phyloP scores from a whole-genome alignment of 2,888 invertebrate genomes.

The Thecocarcelia acutangulata region DNA sequence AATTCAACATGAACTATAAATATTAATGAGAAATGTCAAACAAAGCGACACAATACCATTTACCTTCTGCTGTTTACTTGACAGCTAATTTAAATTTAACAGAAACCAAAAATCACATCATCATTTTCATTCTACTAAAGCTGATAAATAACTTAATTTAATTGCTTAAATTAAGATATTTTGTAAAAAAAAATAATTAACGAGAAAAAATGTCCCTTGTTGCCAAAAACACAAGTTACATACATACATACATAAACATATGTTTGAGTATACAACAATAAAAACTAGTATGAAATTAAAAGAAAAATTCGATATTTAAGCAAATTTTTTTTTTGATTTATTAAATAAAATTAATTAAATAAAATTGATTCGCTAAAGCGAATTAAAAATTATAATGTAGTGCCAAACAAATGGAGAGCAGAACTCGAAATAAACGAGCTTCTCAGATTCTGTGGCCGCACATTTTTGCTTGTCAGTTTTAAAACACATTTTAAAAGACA shows the following conservation, averaged over 20 bases:
- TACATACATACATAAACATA: no score
- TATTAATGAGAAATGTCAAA: slow-evolving; percentile 66
- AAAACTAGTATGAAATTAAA: slow-evolving; percentile 5
- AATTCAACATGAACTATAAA: slow-evolving; percentile 38
- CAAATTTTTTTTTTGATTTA: slow-evolving; percentile 7
- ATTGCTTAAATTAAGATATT: slow-evolving; percentile 60
- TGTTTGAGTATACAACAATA: slow-evolving; percentile 19
- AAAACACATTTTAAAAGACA: no score
- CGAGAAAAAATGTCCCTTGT: slow-evolving; percentile 29
- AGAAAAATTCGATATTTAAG: slow-evolving; percentile 42
- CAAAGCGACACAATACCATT: slow-evolving; percentile 59
- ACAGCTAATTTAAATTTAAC: slow-evolving; percentile 63
- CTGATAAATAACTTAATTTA: slow-evolving; percentile 70
- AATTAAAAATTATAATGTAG: neutral
- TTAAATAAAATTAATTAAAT: slow-evolving; percentile 48
- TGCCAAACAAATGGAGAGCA: no score
- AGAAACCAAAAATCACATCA: slow-evolving; percentile 35
- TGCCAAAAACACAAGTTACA: slow-evolving; percentile 57
- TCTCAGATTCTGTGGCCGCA: no score
- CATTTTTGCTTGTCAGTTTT: no score
- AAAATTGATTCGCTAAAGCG: no score
- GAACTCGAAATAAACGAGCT: no score
- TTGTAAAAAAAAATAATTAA: slow-evolving; percentile 7
- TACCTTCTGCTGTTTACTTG: slow-evolving; percentile 56
- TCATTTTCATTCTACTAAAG: slow-evolving; percentile 31